These are phyloP conservation scores for Dryobota labecula DNA, from an alignment of 2,888 invertebrate genomes.

Conservation along the genomic window DNA sequence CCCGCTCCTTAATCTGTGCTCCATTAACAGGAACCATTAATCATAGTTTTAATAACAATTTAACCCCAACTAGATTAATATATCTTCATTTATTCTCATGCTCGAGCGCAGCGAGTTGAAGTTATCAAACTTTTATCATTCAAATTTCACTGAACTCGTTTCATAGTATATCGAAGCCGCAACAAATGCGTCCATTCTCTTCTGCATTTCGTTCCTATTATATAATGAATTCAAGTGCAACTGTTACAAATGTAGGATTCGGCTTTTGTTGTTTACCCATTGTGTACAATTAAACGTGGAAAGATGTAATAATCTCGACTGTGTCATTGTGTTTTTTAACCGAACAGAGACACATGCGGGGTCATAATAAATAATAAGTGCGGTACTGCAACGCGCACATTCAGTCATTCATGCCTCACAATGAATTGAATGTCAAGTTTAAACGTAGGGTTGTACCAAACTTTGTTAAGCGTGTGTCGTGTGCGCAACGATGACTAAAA, in stretches of 20 bases:
- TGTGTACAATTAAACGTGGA: constrained; percentile 89
- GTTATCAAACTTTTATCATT: constrained; percentile 86
- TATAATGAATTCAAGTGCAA: constrained; percentile 84
- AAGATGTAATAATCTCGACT: constrained; percentile 89
- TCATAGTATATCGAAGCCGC: constrained; percentile 83
- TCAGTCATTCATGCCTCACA: constrained; percentile 76
- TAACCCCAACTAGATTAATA: constrained; percentile 90
- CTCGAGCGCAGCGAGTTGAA: constrained; percentile 72
- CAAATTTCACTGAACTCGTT: constrained; percentile 80
- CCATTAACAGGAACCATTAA: constrained; percentile 88
- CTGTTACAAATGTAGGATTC: constrained; percentile 84
- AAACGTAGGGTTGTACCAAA: constrained; percentile 87
- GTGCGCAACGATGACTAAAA: constrained; percentile 83
- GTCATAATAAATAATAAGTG: constrained; percentile 85
- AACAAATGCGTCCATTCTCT: constrained; percentile 80
- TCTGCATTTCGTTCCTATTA: constrained; percentile 68
- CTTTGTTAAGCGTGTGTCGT: constrained; percentile 83
- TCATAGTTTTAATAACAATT: constrained; percentile 91
- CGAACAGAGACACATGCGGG: constrained; percentile 86
- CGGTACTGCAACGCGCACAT: constrained; percentile 76
- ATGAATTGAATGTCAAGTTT: constrained; percentile 88
- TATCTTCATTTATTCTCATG: constrained; percentile 88
- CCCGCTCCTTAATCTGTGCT: constrained; percentile 87
- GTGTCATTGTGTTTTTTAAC: constrained; percentile 87
- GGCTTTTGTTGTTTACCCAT: constrained; percentile 87